Conservation (phyloP, 2,888 invertebrate species). For the Ganaspis brasiliensis region DNA sequence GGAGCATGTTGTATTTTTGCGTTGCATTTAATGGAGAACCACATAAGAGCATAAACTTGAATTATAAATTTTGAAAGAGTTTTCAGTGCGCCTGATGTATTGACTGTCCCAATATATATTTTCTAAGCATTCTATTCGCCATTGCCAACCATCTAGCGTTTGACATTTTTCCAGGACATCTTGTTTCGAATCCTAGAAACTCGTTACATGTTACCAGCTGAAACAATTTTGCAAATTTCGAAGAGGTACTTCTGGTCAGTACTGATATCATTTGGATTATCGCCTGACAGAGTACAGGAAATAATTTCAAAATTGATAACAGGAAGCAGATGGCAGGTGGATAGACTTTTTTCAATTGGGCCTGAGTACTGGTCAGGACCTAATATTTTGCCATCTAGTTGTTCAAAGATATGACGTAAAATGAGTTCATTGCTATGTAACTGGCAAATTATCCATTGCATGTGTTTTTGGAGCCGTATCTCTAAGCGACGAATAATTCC, state of each 20-base stretch:
- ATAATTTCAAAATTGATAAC: too few species aligned
- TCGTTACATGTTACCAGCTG: neutral
- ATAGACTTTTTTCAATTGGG: conserved; percentile 30
- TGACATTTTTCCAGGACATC: conserved; percentile 10
- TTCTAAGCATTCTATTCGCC: neutral
- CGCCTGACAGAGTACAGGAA: too few species aligned
- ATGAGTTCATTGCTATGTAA: conserved; percentile 43
- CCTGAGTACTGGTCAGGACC: conserved; percentile 14
- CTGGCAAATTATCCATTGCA: conserved; percentile 47
- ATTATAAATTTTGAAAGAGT: conserved; percentile 1
- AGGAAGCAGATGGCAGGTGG: conserved; percentile 16
- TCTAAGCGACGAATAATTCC: conserved; percentile 43
- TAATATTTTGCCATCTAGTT: conserved; percentile 21
- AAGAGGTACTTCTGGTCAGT: conserved; percentile 28
- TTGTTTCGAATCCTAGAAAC: neutral
- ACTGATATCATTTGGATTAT: too few species aligned
- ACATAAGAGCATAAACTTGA: conserved; percentile 8
- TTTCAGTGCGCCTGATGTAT: neutral
- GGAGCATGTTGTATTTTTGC: neutral
- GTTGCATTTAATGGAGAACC: conserved; percentile 4
- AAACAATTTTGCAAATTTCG: conserved; percentile 1
- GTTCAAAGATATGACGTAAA: conserved; percentile 45
- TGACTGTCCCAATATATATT: neutral
- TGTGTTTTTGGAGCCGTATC: neutral
- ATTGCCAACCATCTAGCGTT: neutral